Conservation (phyloP, 30 jellyfish, hydroid and myxozoan species). For the Catostylus mosaicus region DNA sequence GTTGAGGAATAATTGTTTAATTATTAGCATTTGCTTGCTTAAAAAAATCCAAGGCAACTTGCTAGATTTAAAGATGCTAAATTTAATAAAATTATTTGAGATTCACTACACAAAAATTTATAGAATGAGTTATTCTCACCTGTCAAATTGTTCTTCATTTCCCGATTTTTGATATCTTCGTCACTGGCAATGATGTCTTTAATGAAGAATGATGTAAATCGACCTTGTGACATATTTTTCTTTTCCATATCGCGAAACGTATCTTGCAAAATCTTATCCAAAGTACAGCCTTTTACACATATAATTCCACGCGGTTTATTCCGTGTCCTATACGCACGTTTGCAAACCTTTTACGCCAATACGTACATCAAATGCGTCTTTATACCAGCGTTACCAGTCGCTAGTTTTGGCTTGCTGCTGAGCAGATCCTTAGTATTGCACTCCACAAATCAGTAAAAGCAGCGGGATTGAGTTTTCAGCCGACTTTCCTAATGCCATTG, state of each 20-base stretch:
- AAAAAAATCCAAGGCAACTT: too few relatives aligned
- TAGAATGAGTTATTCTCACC: too few relatives aligned
- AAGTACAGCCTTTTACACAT: background rate
- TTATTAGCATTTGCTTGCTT: too few relatives aligned
- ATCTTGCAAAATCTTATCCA: background rate
- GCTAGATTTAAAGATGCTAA: too few relatives aligned
- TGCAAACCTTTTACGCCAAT: too few relatives aligned
- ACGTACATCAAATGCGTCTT: background rate
- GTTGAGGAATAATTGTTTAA: too few relatives aligned
- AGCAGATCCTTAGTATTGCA: background rate
- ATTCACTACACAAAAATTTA: too few relatives aligned
- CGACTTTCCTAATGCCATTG: background rate
- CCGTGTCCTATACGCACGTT: too few relatives aligned
- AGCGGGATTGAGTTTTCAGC: background rate
- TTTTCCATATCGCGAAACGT: background rate
- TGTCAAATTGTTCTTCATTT: background rate
- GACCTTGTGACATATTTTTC: conserved; percentile 3
- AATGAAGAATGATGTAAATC: conserved; percentile 47
- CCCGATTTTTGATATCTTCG: conserved; percentile 12
- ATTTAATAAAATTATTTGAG: too few relatives aligned
- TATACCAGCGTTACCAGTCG: background rate
- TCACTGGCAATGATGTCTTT: conserved; percentile 59
- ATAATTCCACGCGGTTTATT: too few relatives aligned
- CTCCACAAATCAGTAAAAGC: background rate
- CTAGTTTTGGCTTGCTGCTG: background rate